Evolutionary conservation across 2,888 invertebrate genomes (phyloP), one percentile per base, ranked within the genome.

Genomic region (Zygaena filipendulae): DNA sequence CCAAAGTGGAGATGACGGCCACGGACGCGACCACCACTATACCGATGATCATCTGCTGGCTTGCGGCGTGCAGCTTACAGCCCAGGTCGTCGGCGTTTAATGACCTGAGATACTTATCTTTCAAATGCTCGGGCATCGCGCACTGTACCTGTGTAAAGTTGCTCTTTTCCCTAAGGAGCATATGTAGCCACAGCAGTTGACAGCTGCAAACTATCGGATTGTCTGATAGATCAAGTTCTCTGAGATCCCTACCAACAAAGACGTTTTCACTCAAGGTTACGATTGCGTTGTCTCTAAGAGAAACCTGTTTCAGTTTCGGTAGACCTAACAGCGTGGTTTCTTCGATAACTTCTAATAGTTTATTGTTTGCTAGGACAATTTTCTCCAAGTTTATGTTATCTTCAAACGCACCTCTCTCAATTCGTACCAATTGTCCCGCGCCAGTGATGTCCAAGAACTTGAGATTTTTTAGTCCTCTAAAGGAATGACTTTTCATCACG

Each of bases 131-230:
- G 0, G 93, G 93, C 26, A 85, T 83, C 1, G 86, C 83, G 54
- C 93, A 94, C 22, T 90, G 83, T 10, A 92, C 84, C 57, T 84
- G 82, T 7, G 83, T 86, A 33, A 88, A 85, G 53, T 90, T 87
- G 46, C 86, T 86, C 42, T 84, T 82, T 6, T 84, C 81, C n/a
- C 81, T 81, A 16, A 91, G 72, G 21, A 92, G 69, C 43, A 89
- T 87, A 27, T 88, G 83, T 19, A 94, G 77, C 93, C 93, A 94
- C 32, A 91, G 64, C 14, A 93, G 63, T 35, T 87, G 85, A 52
- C 94, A 94, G 52, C 90, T 89, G 59, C 94, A 94, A 33, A 85
- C 80, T 27, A 94, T 79, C 1, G 92, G 92, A 53, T 93, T 93
- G 49, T 92, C 92, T 2, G 90, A 87, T 19, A 94, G 75, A 52